Percentiles rank a stretch among this genome's conserved stretches.
Evolutionary conservation across 2,888 invertebrate genomes (phyloP).

Genomic region (Caenorhabditis wallacei): DNA sequence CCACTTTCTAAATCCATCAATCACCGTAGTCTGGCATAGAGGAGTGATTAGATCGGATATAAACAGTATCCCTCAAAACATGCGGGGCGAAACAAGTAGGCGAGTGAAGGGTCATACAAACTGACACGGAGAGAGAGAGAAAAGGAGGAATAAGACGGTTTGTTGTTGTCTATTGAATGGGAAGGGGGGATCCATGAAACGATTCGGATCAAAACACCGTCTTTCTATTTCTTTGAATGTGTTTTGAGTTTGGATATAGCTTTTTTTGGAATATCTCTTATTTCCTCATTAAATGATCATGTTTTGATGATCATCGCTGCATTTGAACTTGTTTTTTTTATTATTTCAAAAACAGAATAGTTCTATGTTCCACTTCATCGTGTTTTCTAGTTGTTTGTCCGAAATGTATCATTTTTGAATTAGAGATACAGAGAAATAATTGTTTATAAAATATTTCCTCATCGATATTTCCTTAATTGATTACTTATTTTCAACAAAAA

Average conservation of each 20-base stretch:
- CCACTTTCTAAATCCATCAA: constrained; percentile 30
- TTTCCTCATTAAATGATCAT: constrained; percentile 20
- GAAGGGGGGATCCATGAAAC: constrained; percentile 26
- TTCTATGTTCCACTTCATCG: constrained; percentile 4
- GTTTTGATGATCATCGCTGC: constrained; percentile 3
- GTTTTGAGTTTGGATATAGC: background rate
- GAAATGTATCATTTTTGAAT: background rate
- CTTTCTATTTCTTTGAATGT: background rate
- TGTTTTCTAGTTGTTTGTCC: constrained; percentile 1
- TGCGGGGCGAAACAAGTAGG: constrained; percentile 50
- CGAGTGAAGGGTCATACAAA: constrained; percentile 45
- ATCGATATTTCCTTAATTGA: background rate
- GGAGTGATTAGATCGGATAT: constrained; percentile 51
- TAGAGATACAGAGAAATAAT: too few relatives aligned
- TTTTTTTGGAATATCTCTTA: background rate
- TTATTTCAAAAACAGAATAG: background rate
- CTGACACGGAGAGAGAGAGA: constrained; percentile 23
- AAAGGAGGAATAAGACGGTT: constrained; percentile 36
- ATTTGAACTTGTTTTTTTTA: constrained; percentile 28
- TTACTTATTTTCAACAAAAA: background rate
- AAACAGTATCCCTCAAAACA: constrained; percentile 56
- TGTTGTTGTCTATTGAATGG: constrained; percentile 37
- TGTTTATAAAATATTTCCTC: background rate
- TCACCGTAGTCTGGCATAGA: constrained; percentile 33
- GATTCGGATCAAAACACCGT: constrained; percentile 46